Base-by-base conservation (phyloP, 2,797 vertebrate genomes). In the Cyprinodon diabolis region DNA sequence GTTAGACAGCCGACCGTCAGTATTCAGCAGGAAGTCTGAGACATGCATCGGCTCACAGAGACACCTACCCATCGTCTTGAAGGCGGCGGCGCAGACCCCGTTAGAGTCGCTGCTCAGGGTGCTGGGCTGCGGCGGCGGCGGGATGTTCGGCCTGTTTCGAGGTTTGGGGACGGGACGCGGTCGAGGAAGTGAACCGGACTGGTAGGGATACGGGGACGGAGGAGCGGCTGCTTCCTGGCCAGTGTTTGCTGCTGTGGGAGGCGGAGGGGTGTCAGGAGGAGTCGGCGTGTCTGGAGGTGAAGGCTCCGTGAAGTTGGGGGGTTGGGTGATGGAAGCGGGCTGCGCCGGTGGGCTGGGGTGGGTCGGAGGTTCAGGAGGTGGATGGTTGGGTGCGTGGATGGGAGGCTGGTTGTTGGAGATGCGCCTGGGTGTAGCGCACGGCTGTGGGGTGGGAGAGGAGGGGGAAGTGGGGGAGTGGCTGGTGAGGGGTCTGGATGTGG, bases 151-250 rank as follows among this genome's bases (percentile, higher is more conserved):
- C 45, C 98, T 94, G 91, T 96, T 97, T 47, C 98, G 87, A 12
- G 98, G 98, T 71, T 96, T 98, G 13, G 98, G 98, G 58, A 98
- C 96, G 0, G 98, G 98, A 66, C 97, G 93, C 0, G 95, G 96
- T 63, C 97, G 94, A 0, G 96, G 95, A 14, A 98, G 87, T 0
- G 97, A 96, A 37, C 97, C 96, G 0, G 93, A 80, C 48, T 95
- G 96, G 78, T 90, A 94, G 0, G 91, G 90, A 0, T 91, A 87
- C 0, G 89, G 88, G 48, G 88, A 91, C 19, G 87, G 83, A 2
- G 94, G 88, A 1, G 93, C 63, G 0, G 73, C 87, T 11, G 66
- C 86, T 78, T 94, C 94, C 40, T 86, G 85, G 68, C 55, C 25
- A 45, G 74, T 4, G 0, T 43, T 2, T 43, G 67, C 57, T 5